A percentile compares a stretch with the other conserved stretches of the same genome.
These are phyloP conservation scores for Acromyrmex heyeri DNA, from an alignment of 1,140 invertebrate species.

Conservation along the genomic window DNA sequence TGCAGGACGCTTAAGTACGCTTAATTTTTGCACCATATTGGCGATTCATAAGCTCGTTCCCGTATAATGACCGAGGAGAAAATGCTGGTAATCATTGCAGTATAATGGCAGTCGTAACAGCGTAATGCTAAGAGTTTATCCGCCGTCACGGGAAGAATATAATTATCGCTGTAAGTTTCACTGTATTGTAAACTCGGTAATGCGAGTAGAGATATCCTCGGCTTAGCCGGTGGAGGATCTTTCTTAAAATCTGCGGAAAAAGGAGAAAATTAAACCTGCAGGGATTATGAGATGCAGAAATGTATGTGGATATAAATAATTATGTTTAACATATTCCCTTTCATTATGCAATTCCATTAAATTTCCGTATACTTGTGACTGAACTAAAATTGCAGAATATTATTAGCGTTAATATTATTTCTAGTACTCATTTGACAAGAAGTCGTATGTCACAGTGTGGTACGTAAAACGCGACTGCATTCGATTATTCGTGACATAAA, in stretches of 20 bases:
- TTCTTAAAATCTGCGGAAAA: neutral
- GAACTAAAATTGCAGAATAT: neutral
- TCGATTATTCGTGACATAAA: conserved; percentile 29
- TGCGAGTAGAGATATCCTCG: conserved; percentile 11
- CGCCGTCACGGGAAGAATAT: conserved; percentile 30
- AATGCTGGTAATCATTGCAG: conserved; percentile 42
- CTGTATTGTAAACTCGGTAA: conserved; percentile 28
- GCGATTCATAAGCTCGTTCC: conserved; percentile 36
- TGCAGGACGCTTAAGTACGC: neutral
- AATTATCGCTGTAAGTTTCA: conserved; percentile 54
- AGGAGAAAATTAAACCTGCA: neutral
- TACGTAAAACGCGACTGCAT: neutral
- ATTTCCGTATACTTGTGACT: neutral
- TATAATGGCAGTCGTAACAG: conserved; percentile 17
- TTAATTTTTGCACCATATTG: conserved; percentile 40
- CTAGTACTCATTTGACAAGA: neutral
- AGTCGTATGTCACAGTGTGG: neutral
- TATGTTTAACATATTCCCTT: neutral
- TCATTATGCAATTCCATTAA: neutral
- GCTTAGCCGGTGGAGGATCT: neutral
- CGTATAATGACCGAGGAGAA: conserved; percentile 26
- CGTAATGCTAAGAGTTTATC: conserved; percentile 26
- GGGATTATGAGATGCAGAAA: neutral
- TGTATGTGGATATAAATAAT: neutral
- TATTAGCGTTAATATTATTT: neutral